These are phyloP conservation scores for Helarctos malayanus DNA, from an alignment of 2,797 vertebrate genomes.

Conservation along the genomic window DNA sequence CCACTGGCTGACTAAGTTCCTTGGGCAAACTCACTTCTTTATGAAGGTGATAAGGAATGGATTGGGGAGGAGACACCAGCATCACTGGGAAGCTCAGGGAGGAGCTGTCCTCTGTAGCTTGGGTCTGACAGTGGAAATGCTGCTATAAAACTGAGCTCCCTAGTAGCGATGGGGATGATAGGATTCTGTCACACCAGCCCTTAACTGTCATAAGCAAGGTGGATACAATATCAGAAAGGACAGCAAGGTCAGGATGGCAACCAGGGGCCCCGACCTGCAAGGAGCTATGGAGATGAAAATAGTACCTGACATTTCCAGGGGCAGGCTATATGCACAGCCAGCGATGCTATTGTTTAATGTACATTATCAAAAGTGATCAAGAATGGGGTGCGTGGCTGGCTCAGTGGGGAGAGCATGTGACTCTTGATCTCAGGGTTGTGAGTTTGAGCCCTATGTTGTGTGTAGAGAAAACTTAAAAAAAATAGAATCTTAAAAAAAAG, in stretches of 20 bases:
- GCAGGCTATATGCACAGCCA: not conserved
- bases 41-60: too few species aligned
- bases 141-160: not conserved
- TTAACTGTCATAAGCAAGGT: not conserved
- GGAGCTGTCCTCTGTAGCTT: not conserved
- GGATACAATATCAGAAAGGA: not conserved
- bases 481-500: not conserved
- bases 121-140: not conserved
- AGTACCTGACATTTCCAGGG: not conserved
- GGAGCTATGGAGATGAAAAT: not conserved
- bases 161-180: fast-evolving
- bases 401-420: not conserved
- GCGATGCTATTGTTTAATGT: too few species aligned
- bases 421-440: not conserved
- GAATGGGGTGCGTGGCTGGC: not conserved
- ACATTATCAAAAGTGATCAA: too few species aligned
- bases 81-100: fast-evolving
- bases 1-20: not conserved
- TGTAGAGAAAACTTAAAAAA: not conserved
- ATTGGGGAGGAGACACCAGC: fast-evolving
- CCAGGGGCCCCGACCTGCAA: not conserved
- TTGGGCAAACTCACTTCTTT: not conserved
- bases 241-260: not conserved
- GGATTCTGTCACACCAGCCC: fast-evolving
- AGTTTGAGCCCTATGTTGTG: not conserved